Evolutionary conservation across 2,797 vertebrate species (phyloP).

Genomic region (Rhinichthys osculus): DNA sequence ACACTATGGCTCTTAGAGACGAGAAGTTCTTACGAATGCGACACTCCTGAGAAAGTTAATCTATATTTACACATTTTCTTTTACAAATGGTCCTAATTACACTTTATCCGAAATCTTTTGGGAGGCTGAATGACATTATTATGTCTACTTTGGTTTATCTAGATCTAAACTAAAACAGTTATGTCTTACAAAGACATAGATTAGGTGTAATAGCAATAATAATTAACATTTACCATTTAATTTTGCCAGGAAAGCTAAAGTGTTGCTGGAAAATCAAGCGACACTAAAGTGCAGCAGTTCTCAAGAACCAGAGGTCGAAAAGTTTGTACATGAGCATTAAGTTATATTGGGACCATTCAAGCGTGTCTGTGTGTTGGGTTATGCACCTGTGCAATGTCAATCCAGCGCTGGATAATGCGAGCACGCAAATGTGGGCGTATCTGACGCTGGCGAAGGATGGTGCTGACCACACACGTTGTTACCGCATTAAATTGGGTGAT

Average conservation of each 20-base stretch:
- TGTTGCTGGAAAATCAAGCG: background rate
- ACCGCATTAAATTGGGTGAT: constrained; percentile 92
- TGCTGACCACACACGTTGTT: constrained; percentile 90
- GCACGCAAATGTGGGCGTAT: constrained; percentile 88
- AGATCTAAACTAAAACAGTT: constrained; percentile 23
- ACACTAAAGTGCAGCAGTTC: background rate
- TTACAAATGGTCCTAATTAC: background rate
- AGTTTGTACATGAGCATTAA: background rate
- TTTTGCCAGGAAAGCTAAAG: background rate
- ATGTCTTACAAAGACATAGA: background rate
- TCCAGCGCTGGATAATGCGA: constrained; percentile 93
- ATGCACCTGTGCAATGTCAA: constrained; percentile 89
- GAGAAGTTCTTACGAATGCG: constrained; percentile 97
- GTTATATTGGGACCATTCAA: too few relatives aligned
- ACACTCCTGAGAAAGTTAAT: constrained; percentile 84
- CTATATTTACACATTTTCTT: constrained; percentile 11
- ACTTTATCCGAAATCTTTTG: background rate
- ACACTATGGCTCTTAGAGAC: constrained; percentile 93
- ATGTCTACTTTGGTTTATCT: constrained; percentile 36
- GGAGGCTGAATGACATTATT: background rate
- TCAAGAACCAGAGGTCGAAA: background rate
- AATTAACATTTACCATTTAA: too few relatives aligned
- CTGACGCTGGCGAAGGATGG: constrained; percentile 83
- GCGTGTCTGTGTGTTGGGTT: background rate
- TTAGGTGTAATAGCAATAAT: too few relatives aligned